Evolutionary conservation across 2,888 invertebrate species (phyloP), one percentile per base, ranked within the genome.

Genomic region (Tromatobia lineatoria): DNA sequence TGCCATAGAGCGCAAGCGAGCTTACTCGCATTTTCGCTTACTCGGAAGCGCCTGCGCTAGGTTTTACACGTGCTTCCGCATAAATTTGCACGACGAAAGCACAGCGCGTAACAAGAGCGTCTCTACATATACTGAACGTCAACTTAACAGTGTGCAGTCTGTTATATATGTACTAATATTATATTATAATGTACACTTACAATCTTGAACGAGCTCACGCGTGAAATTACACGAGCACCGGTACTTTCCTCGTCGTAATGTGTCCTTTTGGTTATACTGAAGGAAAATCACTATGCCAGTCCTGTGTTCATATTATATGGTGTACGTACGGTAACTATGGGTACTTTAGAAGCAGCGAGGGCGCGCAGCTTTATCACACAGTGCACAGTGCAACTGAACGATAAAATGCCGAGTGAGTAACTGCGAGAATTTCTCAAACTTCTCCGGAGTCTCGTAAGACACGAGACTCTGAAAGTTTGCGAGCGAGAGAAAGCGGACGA

Each of bases 51-150:
- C 79, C 67, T 79, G 83, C 83, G 79, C 74, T 71, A 54, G 70
- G 15, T 71, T 83, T 79, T 75, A 83, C 83, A 83, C 83, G 83
- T 83, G 83, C 83, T 83, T 70, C 75, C 69, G 83, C 83, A 83
- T 83, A 83, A 83, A 83, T 83, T 83, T 83, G 57, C 83, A 71
- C 70, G 38, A 34, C 70, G 59, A 74, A 74, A 83, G 74, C 64
- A 69, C 29, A 25, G 20, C 20, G 18, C 34, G 50, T 47, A 59
- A 79, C 59, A 79, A 79, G 54, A 79, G 15, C 29, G n/a, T 20
- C 23, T 54, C 15, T 64, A 52, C 25, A 25, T 61, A 73, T 67
- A 50, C 57, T 4, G 20, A 42, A 38, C 73, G 64, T 75, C 70
- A 79, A 83, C 73, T 79, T 71, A 75, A 57, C 75, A 47, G 38